Evolutionary conservation across 2,888 invertebrate species (phyloP).

Genomic region (Synergus laeviventris): DNA sequence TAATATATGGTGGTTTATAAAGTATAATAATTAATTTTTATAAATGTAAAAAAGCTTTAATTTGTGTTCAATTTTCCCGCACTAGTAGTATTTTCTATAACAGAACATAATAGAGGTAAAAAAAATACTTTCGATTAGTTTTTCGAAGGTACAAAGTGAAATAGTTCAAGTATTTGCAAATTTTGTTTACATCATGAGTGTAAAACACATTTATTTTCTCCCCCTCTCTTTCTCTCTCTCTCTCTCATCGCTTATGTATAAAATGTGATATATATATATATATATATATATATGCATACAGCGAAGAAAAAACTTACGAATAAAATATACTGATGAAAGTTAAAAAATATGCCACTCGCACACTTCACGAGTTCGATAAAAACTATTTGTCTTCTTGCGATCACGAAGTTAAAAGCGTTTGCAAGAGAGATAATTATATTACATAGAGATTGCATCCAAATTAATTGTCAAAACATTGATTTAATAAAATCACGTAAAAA

Average conservation of each 20-base stretch:
- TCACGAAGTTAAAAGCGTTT: slow-evolving; percentile 37
- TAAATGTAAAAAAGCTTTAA: no score
- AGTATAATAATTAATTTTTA: no score
- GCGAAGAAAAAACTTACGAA: slow-evolving; percentile 54
- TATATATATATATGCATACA: slow-evolving; percentile 47
- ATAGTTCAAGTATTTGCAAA: slow-evolving; percentile 56
- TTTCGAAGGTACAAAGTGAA: no score
- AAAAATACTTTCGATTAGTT: no score
- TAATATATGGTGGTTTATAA: no score
- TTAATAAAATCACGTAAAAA: neutral
- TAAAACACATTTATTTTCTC: slow-evolving; percentile 61
- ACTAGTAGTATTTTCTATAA: no score
- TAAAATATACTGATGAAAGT: slow-evolving; percentile 45
- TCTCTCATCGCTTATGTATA: slow-evolving; percentile 37
- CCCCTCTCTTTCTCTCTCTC: slow-evolving; percentile 35
- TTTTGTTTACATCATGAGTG: slow-evolving; percentile 63
- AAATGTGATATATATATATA: slow-evolving; percentile 48
- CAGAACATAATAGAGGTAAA: no score
- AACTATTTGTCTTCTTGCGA: slow-evolving; percentile 40
- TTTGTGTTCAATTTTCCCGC: no score
- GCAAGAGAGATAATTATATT: slow-evolving; percentile 36
- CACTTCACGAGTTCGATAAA: slow-evolving; percentile 32
- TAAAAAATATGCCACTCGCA: slow-evolving; percentile 47
- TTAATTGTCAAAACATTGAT: neutral
- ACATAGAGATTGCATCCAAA: slow-evolving; percentile 38